These are phyloP conservation scores for Mormyrops boulengeri DNA, from an alignment of 2,797 vertebrate species.

Conservation along the genomic window DNA sequence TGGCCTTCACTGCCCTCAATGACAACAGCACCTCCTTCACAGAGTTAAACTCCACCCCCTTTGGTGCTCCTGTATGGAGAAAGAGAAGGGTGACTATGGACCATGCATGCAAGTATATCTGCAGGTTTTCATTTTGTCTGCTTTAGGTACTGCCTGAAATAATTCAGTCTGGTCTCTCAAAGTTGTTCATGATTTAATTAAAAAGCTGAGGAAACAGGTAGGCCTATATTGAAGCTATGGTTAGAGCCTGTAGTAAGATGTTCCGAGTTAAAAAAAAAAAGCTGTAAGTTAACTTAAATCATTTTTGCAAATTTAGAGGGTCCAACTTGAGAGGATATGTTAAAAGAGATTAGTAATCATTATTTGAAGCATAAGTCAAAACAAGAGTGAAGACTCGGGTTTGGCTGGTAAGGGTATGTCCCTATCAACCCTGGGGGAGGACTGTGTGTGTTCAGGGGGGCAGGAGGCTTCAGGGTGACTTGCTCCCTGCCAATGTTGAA, in stretches of 20 bases:
- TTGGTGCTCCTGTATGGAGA: constrained; percentile 67
- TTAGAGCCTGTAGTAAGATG: neutral
- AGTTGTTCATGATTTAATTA: neutral
- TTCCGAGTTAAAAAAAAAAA: neutral
- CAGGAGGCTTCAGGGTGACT: neutral
- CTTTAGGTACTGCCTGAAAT: neutral
- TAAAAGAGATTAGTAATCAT: neutral
- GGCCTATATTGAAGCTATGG: neutral
- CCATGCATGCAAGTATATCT: neutral
- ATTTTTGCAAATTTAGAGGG: neutral
- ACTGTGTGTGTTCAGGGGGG: neutral
- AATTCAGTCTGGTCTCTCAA: neutral
- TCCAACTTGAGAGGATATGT: neutral
- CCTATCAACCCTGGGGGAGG: neutral
- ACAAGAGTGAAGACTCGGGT: neutral
- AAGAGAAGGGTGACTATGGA: neutral
- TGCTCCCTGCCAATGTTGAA: neutral
- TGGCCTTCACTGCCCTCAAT: constrained; percentile 70
- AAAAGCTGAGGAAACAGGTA: neutral
- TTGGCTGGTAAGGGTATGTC: too few relatives aligned
- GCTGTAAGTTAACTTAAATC: neutral
- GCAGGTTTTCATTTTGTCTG: neutral
- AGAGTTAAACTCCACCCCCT: constrained; percentile 65
- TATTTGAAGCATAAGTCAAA: neutral
- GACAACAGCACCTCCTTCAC: constrained; percentile 82